Evolutionary conservation across 2,797 vertebrate species (phyloP).

Genomic region (Morelia viridis): DNA sequence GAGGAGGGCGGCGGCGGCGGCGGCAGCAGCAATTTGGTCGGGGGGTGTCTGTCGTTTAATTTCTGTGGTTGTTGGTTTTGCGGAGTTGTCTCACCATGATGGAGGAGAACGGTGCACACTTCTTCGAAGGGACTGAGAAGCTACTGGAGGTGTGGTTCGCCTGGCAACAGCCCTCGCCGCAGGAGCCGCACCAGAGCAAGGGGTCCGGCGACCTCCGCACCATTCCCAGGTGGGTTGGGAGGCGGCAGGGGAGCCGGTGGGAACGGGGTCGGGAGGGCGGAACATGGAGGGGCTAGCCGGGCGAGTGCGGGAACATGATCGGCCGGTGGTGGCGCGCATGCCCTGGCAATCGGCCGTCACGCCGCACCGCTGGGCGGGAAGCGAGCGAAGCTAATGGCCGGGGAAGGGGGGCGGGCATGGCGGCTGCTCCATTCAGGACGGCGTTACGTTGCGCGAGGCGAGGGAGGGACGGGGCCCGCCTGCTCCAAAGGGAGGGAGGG

Average conservation of each 20-base stretch:
- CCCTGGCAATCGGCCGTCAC: not conserved
- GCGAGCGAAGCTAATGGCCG: conserved; percentile 4
- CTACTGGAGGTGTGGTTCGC: conserved; percentile 99
- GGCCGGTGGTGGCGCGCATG: conserved; percentile 23
- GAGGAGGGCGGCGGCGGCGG: conserved; percentile 24
- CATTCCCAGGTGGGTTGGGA: conserved; percentile 87
- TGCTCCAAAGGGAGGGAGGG: conserved; percentile 1
- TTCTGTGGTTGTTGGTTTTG: conserved; percentile 89
- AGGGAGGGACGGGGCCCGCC: conserved; percentile 31
- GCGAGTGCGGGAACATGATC: not conserved
- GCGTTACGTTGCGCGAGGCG: conserved; percentile 6
- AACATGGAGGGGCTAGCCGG: not conserved
- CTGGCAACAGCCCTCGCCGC: conserved; percentile 82
- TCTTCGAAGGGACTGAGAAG: conserved; percentile 99
- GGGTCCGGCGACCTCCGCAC: conserved; percentile 94
- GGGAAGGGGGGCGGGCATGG: not conserved
- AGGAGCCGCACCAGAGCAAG: conserved; percentile 81
- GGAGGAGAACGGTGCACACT: conserved; percentile 98
- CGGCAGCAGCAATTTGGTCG: conserved; percentile 43
- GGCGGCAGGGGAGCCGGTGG: not conserved
- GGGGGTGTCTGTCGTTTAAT: conserved; percentile 67
- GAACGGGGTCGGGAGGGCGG: not conserved
- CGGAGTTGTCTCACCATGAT: conserved; percentile 89
- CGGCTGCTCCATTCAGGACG: conserved; percentile 3
- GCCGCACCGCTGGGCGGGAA: conserved; percentile 34